A percentile compares a stretch with the other conserved stretches of the same genome.
Evolutionary conservation across 2,113 vertebrate species (phyloP).

Genomic region (Ardeotis arabs): DNA sequence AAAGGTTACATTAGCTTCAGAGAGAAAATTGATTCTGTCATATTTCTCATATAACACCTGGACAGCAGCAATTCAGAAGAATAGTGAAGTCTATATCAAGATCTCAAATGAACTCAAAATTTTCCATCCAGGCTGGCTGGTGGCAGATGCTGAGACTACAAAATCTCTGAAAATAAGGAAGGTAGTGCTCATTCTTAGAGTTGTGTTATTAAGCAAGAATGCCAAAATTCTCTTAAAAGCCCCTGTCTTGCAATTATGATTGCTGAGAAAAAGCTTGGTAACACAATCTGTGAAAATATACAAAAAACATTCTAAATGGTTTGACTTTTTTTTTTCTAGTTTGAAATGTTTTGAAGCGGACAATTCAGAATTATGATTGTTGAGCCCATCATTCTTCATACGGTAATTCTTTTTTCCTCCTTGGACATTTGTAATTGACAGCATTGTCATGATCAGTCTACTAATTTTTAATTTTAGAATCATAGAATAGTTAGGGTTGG

Average conservation of each 20-base stretch:
- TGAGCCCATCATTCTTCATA: not conserved
- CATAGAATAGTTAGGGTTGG: too few species aligned
- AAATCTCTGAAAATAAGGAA: not conserved
- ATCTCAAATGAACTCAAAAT: not conserved
- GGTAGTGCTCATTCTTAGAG: not conserved
- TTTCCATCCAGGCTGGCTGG: not conserved
- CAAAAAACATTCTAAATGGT: not conserved
- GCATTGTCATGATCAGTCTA: not conserved
- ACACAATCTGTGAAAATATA: not conserved
- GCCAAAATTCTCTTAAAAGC: not conserved
- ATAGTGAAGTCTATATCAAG: not conserved
- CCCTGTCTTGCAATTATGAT: not conserved
- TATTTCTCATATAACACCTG: not conserved
- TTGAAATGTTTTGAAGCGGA: not conserved
- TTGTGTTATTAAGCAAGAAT: not conserved
- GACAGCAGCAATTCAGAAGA: not conserved
- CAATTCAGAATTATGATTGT: not conserved
- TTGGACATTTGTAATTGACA: not conserved
- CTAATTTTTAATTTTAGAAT: not conserved
- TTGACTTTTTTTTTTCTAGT: not conserved
- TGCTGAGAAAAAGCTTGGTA: not conserved
- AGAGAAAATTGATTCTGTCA: not conserved
- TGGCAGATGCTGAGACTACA: not conserved
- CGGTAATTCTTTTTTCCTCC: not conserved
- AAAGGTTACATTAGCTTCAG: not conserved